Percentiles rank a stretch among this genome's conserved stretches.
These are phyloP conservation scores for Chloropsis hardwickii DNA, from an alignment of 2,113 vertebrate species.

Conservation along the genomic window DNA sequence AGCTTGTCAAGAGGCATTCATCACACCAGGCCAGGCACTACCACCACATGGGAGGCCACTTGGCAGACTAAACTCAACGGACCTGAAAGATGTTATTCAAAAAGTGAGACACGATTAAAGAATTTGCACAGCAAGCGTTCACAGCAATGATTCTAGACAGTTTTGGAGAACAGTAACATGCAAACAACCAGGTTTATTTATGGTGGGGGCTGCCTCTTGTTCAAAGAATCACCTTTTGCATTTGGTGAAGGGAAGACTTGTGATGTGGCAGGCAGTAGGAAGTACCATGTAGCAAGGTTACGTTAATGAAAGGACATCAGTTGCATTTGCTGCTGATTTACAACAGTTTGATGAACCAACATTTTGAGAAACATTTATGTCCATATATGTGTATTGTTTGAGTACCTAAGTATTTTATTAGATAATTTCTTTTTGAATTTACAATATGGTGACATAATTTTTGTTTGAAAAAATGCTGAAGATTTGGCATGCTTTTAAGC, in stretches of 20 bases:
- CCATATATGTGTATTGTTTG: neutral
- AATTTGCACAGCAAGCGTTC: neutral
- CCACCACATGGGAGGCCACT: constrained; percentile 89
- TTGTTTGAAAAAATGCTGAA: neutral
- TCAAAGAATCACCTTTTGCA: neutral
- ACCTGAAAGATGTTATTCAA: constrained; percentile 88
- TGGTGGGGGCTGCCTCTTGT: neutral
- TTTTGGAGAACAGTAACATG: neutral
- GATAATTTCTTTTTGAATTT: neutral
- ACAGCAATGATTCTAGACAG: neutral
- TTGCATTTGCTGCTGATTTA: neutral
- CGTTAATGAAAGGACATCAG: neutral
- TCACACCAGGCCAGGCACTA: constrained; percentile 79
- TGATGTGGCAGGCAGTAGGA: neutral
- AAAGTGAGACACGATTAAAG: constrained; percentile 75
- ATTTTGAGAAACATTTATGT: neutral
- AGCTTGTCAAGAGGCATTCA: constrained; percentile 69
- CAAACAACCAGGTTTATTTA: neutral
- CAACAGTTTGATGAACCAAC: neutral
- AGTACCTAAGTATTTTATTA: neutral
- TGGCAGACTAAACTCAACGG: constrained; percentile 80
- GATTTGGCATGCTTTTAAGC: neutral
- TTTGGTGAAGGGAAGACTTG: neutral
- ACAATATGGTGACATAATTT: neutral
- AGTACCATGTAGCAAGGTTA: neutral